Evolutionary conservation across 1,140 invertebrate species (phyloP).

Genomic region (Mesaphorura yosii): DNA sequence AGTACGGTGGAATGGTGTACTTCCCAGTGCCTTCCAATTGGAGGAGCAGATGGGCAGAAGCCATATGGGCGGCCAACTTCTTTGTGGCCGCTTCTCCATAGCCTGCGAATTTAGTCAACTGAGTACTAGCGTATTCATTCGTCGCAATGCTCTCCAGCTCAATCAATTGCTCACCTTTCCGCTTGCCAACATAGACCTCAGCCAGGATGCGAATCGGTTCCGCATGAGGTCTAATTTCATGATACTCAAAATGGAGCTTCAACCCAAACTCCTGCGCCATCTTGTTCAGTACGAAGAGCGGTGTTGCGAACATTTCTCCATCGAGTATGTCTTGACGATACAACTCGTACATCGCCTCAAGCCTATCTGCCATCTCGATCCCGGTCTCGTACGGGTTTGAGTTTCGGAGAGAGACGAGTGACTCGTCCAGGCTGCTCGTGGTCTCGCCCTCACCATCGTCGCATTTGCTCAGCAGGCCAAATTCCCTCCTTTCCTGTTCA

Average conservation of each 20-base stretch:
- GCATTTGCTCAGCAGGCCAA: too few relatives aligned
- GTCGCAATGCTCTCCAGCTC: background rate
- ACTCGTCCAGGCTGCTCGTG: too few relatives aligned
- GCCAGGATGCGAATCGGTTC: background rate
- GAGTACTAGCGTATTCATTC: too few relatives aligned
- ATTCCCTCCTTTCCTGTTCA: too few relatives aligned
- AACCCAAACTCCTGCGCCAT: background rate
- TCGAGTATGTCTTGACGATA: background rate
- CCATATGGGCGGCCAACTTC: background rate
- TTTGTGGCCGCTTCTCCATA: background rate
- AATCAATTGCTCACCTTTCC: background rate
- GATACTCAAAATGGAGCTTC: background rate
- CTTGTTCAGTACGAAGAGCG: background rate
- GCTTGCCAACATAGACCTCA: background rate
- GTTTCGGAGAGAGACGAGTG: too few relatives aligned
- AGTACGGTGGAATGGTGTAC: background rate
- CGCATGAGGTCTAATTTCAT: background rate
- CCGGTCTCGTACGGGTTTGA: too few relatives aligned
- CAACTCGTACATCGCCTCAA: background rate
- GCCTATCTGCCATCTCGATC: too few relatives aligned
- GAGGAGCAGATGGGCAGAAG: background rate
- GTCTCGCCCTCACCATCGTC: too few relatives aligned
- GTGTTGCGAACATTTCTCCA: background rate
- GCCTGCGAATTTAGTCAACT: background rate
- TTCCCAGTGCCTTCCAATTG: background rate